Conservation (phyloP, 2,888 invertebrate genomes). For the Ditula angustiorana region DNA sequence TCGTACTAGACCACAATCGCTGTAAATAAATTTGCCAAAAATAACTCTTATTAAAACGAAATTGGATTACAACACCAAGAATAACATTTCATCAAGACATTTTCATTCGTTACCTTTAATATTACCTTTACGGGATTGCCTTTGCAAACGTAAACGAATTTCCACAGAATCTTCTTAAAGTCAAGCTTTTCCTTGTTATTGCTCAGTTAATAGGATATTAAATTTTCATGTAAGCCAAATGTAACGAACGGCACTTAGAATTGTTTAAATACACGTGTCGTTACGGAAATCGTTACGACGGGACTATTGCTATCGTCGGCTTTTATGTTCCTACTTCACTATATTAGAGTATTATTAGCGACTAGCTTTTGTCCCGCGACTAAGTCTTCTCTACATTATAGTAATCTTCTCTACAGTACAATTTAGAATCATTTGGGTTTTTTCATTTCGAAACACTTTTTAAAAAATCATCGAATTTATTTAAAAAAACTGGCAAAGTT, state of each 20-base stretch:
- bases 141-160: conserved; percentile 17
- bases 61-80: background rate
- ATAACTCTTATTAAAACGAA: background rate
- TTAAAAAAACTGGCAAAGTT: too few species aligned
- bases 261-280: background rate
- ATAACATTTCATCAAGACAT: background rate
- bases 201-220: conserved; percentile 25
- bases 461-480: too few species aligned
- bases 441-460: too few species aligned
- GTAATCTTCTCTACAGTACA: too few species aligned
- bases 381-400: too few species aligned
- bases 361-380: too few species aligned
- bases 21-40: background rate
- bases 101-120: conserved; percentile 13
- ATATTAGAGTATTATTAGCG: too few species aligned
- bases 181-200: conserved; percentile 24
- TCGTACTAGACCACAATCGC: background rate
- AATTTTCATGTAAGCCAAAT: conserved; percentile 15
- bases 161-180: conserved; percentile 3
- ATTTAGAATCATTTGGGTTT: too few species aligned
- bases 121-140: background rate
- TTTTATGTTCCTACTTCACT: too few species aligned
- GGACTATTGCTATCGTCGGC: too few species aligned
- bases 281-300: background rate
- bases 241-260: conserved; percentile 9